A percentile compares a stretch with the other conserved stretches of the same genome.
phyloP scores from a whole-genome alignment of 2,113 vertebrate species.

The Ginglymostoma cirratum region DNA sequence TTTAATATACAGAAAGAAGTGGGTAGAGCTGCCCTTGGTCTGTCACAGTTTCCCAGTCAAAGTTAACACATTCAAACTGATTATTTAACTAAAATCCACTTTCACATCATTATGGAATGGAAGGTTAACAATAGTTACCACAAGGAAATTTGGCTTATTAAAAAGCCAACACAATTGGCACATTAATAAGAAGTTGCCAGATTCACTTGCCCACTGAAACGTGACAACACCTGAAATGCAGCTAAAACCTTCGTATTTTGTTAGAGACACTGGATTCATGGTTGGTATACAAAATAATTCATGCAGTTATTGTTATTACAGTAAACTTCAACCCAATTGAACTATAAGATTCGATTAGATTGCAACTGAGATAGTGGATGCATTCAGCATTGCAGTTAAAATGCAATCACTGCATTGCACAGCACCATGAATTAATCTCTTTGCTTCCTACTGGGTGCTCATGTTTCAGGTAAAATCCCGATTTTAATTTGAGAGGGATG shows the following conservation, averaged over 20 bases:
- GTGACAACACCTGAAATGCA: background rate
- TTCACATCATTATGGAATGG: background rate
- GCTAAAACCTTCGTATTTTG: background rate
- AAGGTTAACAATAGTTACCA: background rate
- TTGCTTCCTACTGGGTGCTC: background rate
- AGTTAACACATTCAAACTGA: background rate
- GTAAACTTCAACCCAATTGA: background rate
- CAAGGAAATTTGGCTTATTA: background rate
- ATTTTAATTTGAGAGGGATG: background rate
- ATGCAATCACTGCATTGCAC: background rate
- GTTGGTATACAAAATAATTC: background rate
- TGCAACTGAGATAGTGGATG: background rate
- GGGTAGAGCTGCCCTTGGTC: background rate
- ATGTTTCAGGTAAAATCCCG: background rate
- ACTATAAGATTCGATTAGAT: background rate
- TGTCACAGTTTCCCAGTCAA: background rate
- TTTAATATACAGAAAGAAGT: background rate
- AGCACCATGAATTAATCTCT: background rate
- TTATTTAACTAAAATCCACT: background rate
- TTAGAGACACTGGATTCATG: background rate
- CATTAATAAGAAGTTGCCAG: background rate
- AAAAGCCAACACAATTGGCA: background rate
- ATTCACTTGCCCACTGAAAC: background rate
- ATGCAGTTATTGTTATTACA: background rate
- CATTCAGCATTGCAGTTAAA: background rate